Base-by-base conservation (phyloP, 1,140 invertebrate genomes). In the Dendroctonus ponderosae region DNA sequence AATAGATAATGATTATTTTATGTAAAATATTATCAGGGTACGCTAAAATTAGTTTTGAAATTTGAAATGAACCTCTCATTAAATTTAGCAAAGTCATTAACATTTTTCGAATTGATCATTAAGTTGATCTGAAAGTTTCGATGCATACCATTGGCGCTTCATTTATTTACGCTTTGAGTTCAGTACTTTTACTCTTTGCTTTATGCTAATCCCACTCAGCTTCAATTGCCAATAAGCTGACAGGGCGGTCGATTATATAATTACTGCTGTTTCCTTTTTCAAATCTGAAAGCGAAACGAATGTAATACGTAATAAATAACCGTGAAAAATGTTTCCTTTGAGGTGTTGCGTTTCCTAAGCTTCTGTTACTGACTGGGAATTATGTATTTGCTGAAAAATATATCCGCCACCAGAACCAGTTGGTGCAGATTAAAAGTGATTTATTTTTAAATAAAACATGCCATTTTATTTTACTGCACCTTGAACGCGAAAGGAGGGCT, bases 1-100 rank as follows among this genome's bases (percentile, higher is more conserved):
- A 65, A 65, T 44, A 54, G 62, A 52, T 65, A 65, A 65, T 65
- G 62, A 54, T 26, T 51, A 53, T 65, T 65, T 65, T 65, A 65
- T 65, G 62, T 65, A 65, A 65, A 65, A 65, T 65, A 65, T 65
- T 65, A 65, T 65, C 38, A 57, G 52, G 62, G 53, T 57, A 65
- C 62, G 62, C 57, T 37, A 37, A 65, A 65, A 65, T 65, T 65
- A 65, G 62, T 65, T 65, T 65, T 49, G 39, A 65, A 65, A 65
- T 57, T 65, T 65, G 12, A 46, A 11, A 61, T 50, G 48, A 51
- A 61, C 50, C 26, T 26, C 26, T 61, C 59, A 40, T 61, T 61
- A 51, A 50, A 61, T 61, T 59, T 48, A 12, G 2, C 43, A 46
- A 46, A 11, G 43, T 11, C 43, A 9, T 26, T 26, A 26, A 26